Evolutionary conservation across 2,113 vertebrate species (phyloP), one percentile per base, ranked within the genome.

Genomic region (Chaetodon auriga): DNA sequence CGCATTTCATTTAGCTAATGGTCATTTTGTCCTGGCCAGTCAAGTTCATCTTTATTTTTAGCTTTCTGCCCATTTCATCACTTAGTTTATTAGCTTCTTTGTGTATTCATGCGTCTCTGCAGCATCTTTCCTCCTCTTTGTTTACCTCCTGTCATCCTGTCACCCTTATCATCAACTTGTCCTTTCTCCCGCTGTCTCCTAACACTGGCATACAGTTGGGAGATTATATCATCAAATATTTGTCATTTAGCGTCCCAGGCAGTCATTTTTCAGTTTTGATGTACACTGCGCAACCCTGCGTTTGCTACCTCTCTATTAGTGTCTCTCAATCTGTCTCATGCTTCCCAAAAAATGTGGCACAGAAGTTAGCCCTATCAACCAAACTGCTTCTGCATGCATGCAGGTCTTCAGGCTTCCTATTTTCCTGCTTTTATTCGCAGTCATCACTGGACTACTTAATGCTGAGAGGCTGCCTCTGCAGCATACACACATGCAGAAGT

Each of bases 171-270:
- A 18, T 46, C 36, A 30, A 16, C 7, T 21, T 60, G 21, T 71
- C 62, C 46, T 66, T 45, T 21, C 75, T 36, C 8, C 18, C 36
- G 6, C 21, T 16, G 13, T 72, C 45, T 78, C 73, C 15, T 36
- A 41, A 21, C 18, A 66, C 38, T 19, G 19, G 4, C 13, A 6
- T 48, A 46, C 35, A 73, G 16, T 41, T 9, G 3, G 15, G 38
- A 38, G 63, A 81, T 68, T 65, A 55, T 57, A 53, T 55, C 25
- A 82, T 82, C 72, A 81, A 64, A 79, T 75, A 49, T 74, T 78
- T 84, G 73, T 75, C 23, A 62, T 80, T 69, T 75, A 58, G 46
- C 12, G 41, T 68, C 57, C 49, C 38, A 41, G 45, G 14, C 80
- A 38, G 23, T 57, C n/a, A 63, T 71, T 78, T 46, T 51, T 80